These are phyloP conservation scores for Neodiprion pinetum DNA, from an alignment of 1,140 invertebrate genomes.

Conservation along the genomic window DNA sequence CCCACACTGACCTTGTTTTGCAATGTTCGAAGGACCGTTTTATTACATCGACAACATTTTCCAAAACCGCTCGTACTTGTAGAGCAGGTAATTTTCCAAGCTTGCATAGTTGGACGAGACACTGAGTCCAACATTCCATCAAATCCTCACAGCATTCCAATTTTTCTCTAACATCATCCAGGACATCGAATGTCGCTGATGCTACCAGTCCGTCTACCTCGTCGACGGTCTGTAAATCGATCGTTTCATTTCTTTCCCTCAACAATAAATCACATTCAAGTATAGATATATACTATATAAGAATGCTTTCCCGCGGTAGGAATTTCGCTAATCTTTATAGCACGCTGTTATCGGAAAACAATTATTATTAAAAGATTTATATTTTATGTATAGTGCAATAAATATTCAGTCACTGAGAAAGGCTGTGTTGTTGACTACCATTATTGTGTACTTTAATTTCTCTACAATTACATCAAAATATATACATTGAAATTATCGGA, in stretches of 20 bases:
- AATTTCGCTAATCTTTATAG: not conserved
- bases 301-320: too few relatives aligned
- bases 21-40: slow-evolving; percentile 41
- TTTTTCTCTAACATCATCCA: slow-evolving; percentile 31
- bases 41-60: slow-evolving; percentile 35
- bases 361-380: too few relatives aligned
- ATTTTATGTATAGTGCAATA: too few relatives aligned
- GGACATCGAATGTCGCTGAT: not conserved
- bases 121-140: slow-evolving; percentile 44
- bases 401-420: too few relatives aligned
- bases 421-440: too few relatives aligned
- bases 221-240: slow-evolving; percentile 31
- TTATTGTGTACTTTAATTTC: too few relatives aligned
- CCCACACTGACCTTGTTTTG: slow-evolving; percentile 43
- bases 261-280: too few relatives aligned
- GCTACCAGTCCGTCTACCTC: slow-evolving; percentile 15
- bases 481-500: slow-evolving; percentile 22
- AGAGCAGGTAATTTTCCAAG: slow-evolving; percentile 32
- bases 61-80: slow-evolving; percentile 33
- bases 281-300: too few relatives aligned
- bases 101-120: slow-evolving; percentile 36
- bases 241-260: too few relatives aligned
- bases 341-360: not conserved
- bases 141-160: slow-evolving; percentile 35
- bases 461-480: too few relatives aligned